Percentiles rank a stretch among this genome's conserved stretches.
Evolutionary conservation across 1,140 invertebrate species (phyloP).

Genomic region (Mactra quadrangularis): DNA sequence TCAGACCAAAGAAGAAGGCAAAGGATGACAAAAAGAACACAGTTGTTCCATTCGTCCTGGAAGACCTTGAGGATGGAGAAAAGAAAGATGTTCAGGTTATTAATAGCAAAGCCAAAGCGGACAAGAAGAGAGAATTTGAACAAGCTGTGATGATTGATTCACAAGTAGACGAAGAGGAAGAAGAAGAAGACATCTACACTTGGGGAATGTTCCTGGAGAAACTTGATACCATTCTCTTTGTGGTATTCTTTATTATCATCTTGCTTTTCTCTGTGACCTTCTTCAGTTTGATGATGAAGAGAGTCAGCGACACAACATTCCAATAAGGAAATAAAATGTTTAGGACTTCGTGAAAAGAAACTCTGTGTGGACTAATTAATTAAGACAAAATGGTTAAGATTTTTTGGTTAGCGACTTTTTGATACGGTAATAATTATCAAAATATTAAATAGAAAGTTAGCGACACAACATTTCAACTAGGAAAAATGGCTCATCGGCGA

Average conservation of each 20-base stretch:
- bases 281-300: slow-evolving; percentile 18
- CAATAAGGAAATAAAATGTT: no score
- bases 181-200: slow-evolving; percentile 8
- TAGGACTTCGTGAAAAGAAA: no score
- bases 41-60: not conserved
- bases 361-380: no score
- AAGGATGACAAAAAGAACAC: not conserved
- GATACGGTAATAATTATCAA: no score
- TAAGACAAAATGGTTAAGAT: no score
- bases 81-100: not conserved
- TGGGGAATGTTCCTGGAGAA: slow-evolving; percentile 43
- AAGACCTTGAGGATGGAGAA: not conserved
- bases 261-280: not conserved
- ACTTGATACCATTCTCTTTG: slow-evolving; percentile 16
- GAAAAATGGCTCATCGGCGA: no score
- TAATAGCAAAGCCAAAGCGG: no score
- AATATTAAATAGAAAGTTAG: no score
- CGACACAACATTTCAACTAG: no score
- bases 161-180: not conserved
- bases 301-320: not conserved
- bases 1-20: not conserved
- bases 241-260: slow-evolving; percentile 14
- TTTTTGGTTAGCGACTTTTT: no score
- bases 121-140: not conserved
- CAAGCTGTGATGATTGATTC: not conserved